A percentile compares a stretch with the other conserved stretches of the same genome.
These are phyloP conservation scores for Hirtodrosophila cameraria DNA, from an alignment of 2,888 invertebrate species.

Conservation along the genomic window DNA sequence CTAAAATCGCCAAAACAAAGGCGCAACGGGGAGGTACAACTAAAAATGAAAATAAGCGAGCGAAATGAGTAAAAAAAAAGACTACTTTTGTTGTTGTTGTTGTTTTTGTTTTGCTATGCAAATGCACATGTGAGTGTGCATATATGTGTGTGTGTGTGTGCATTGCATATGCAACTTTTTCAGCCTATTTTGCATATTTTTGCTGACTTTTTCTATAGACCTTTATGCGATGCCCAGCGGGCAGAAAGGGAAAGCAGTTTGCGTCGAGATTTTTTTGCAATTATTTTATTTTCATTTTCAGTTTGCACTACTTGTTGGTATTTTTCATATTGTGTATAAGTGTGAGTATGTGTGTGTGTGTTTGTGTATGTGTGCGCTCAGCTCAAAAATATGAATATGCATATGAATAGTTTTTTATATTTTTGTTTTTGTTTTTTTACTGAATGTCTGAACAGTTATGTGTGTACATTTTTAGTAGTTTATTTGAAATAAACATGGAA, in stretches of 20 bases:
- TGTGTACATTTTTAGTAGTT: conserved; percentile 12
- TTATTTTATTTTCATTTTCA: conserved; percentile 60
- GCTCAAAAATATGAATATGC: conserved; percentile 38
- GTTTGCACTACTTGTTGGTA: conserved; percentile 19
- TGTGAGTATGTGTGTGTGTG: conserved; percentile 11
- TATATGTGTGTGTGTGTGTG: too few relatives aligned
- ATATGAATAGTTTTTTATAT: conserved; percentile 29
- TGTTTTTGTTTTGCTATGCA: conserved; percentile 17
- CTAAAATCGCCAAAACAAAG: conserved; percentile 42
- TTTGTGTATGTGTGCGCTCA: conserved; percentile 26
- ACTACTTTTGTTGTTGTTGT: not conserved
- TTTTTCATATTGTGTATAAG: conserved; percentile 2
- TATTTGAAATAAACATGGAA: conserved; percentile 2
- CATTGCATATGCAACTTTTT: conserved; percentile 65
- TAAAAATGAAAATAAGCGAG: conserved; percentile 57
- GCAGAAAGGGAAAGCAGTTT: conserved; percentile 53
- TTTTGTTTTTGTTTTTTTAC: conserved; percentile 2
- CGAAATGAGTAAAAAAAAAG: not conserved
- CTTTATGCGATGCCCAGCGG: conserved; percentile 23
- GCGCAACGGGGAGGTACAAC: conserved; percentile 33
- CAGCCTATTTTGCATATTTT: conserved; percentile 69
- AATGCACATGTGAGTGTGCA: conserved; percentile 30
- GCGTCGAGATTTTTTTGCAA: conserved; percentile 34
- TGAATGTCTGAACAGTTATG: conserved; percentile 16
- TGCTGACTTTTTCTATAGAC: conserved; percentile 32